Evolutionary conservation across 2,888 invertebrate genomes (phyloP).

Genomic region (Galerucella calmariensis): DNA sequence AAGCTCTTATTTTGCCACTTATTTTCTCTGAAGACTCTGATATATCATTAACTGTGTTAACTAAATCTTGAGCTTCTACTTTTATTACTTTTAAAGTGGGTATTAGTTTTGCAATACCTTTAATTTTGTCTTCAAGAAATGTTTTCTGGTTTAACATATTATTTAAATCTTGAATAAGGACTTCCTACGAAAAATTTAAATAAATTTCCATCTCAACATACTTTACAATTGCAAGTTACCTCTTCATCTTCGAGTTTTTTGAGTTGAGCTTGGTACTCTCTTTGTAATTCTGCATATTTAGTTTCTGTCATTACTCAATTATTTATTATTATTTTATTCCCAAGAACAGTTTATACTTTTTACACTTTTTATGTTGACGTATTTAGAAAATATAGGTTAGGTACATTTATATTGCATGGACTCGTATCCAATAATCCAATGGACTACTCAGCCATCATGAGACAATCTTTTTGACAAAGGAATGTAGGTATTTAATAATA

Average conservation of each 20-base stretch:
- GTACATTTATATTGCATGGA: background rate
- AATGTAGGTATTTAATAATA: background rate
- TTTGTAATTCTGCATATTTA: slow-evolving; percentile 59
- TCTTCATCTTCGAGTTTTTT: slow-evolving; percentile 71
- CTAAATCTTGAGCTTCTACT: slow-evolving; percentile 82
- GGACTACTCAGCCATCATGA: background rate
- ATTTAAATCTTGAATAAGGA: slow-evolving; percentile 77
- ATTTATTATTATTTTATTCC: background rate
- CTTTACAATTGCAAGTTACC: slow-evolving; percentile 18
- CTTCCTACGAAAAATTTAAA: slow-evolving; percentile 67
- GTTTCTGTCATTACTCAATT: slow-evolving; percentile 23
- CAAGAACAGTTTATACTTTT: background rate
- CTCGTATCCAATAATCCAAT: too few species aligned
- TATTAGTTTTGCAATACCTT: slow-evolving; percentile 82
- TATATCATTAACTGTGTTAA: slow-evolving; percentile 87
- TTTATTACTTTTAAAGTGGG: slow-evolving; percentile 82
- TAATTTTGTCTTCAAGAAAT: slow-evolving; percentile 82
- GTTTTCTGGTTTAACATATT: slow-evolving; percentile 79
- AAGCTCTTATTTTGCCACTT: slow-evolving; percentile 92
- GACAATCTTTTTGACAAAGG: too few species aligned
- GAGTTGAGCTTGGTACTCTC: slow-evolving; percentile 70
- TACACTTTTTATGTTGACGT: background rate
- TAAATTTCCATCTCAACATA: slow-evolving; percentile 13
- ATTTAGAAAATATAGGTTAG: slow-evolving; percentile 4
- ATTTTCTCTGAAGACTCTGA: slow-evolving; percentile 92